Percentiles rank a stretch among this genome's conserved stretches.
Conservation (phyloP, 2,888 invertebrate genomes). For the Parnassius mnemosyne region DNA sequence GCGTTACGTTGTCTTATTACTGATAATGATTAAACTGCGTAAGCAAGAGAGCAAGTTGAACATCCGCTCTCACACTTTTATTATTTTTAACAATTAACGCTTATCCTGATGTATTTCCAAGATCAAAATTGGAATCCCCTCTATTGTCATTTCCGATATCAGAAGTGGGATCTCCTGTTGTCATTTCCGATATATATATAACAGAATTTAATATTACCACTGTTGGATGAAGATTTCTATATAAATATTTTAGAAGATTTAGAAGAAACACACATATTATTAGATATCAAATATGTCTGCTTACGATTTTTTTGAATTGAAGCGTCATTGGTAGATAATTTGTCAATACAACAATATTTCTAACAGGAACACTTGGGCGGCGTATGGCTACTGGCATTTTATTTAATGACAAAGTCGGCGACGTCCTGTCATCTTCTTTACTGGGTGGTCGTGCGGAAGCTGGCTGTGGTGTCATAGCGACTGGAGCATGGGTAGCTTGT, state of each 20-base stretch:
- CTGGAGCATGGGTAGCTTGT: background rate
- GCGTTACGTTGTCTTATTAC: too few relatives aligned
- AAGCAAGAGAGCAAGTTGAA: too few relatives aligned
- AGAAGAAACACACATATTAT: background rate
- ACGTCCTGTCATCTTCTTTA: background rate
- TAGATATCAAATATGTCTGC: slow-evolving; percentile 32
- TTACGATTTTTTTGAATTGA: slow-evolving; percentile 65
- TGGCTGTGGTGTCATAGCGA: slow-evolving; percentile 10
- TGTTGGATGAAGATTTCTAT: too few relatives aligned
- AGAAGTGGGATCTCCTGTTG: too few relatives aligned
- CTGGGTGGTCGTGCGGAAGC: background rate
- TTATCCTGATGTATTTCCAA: too few relatives aligned
- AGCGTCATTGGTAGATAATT: slow-evolving; percentile 84
- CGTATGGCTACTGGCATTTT: slow-evolving; percentile 65
- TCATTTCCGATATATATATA: too few relatives aligned
- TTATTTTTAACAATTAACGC: too few relatives aligned
- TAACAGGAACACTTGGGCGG: slow-evolving; percentile 40
- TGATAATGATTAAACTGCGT: too few relatives aligned
- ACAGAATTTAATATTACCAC: too few relatives aligned
- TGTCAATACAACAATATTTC: slow-evolving; percentile 66
- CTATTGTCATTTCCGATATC: too few relatives aligned
- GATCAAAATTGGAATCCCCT: too few relatives aligned
- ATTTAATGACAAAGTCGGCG: slow-evolving; percentile 29
- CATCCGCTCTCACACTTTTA: too few relatives aligned
- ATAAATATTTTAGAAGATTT: background rate